Evolutionary conservation across 2,113 vertebrate genomes (phyloP), one percentile per base, ranked within the genome.

Genomic region (Anguilla japonica): DNA sequence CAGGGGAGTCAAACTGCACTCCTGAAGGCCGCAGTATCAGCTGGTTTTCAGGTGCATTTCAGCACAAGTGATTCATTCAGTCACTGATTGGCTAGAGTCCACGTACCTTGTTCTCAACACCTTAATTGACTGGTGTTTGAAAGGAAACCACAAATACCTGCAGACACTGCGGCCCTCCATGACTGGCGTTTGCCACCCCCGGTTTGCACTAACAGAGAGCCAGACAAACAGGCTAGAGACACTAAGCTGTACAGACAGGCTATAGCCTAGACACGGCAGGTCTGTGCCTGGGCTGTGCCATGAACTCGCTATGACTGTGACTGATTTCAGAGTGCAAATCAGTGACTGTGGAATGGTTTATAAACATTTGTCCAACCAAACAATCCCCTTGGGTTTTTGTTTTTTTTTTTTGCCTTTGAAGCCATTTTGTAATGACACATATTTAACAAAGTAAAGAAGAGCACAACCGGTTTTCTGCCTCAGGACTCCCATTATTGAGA

Each of bases 141-240:
- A 46, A 46, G 43, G 43, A 46, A 46, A 46, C 43, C 43, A 46
- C 5, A 46, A 46, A 46, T 46, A 46, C 43, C 43, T 46, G 43
- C 5, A 6, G 43, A 34, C 9, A 46, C 43, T 46, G 43, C 43
- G 43, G 4, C 9, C 43, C 4, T 9, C 43, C 9, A 46, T 5
- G 43, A 46, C 43, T 46, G 5, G 1, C 0, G 43, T 46, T 46
- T 46, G 43, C 4, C 43, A 46, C 43, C 4, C 43, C 43, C 9
- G 43, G 82, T 83, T 56, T 83, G 56, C 82, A 83, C 34, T 83
- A 63, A 46, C 16, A n/a, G 50, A 83, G 34, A 83, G 34, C 56
- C 7, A n/a, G 43, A 82, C 5, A 43, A 26, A 67, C 18, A 67
- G 22, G 20, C 60, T 67, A 20, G 60, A 67, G 4, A 26, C 18